phyloP scores from a whole-genome alignment of 2,888 invertebrate genomes.

The Nephrotoma appendiculata region DNA sequence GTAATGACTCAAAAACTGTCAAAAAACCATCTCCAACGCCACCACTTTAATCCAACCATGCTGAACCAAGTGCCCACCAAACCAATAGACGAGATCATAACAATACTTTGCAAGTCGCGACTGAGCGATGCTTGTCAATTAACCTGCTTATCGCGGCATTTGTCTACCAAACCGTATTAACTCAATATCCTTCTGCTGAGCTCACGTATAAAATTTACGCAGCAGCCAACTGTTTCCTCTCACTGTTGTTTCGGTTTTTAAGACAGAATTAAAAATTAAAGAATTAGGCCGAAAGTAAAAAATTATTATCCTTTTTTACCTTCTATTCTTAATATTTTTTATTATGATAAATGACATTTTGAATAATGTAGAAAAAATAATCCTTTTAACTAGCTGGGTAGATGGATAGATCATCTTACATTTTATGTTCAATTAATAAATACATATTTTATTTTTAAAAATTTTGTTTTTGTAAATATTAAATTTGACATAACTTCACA shows the following conservation, averaged over 20 bases:
- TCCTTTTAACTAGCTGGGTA: not conserved
- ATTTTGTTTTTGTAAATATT: not conserved
- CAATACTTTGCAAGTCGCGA: too few relatives aligned
- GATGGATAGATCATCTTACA: not conserved
- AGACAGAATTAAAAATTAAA: not conserved
- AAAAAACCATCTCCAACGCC: too few relatives aligned
- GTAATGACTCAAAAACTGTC: too few relatives aligned
- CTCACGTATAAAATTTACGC: not conserved
- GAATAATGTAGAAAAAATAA: not conserved
- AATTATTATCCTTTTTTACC: not conserved
- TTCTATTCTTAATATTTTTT: not conserved
- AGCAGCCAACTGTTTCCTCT: not conserved
- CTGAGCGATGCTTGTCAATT: too few relatives aligned
- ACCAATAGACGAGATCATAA: too few relatives aligned
- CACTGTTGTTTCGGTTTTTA: not conserved
- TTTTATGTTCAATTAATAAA: slow-evolving; percentile 1
- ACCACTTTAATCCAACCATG: too few relatives aligned
- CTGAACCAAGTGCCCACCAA: too few relatives aligned
- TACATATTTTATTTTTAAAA: not conserved
- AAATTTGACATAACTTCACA: not conserved
- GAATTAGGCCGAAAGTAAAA: not conserved
- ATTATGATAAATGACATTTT: not conserved
- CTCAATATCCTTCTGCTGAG: not conserved
- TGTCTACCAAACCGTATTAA: not conserved
- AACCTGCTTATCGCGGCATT: too few relatives aligned